Evolutionary conservation across 2,113 vertebrate species (phyloP).

Genomic region (Motacilla alba): DNA sequence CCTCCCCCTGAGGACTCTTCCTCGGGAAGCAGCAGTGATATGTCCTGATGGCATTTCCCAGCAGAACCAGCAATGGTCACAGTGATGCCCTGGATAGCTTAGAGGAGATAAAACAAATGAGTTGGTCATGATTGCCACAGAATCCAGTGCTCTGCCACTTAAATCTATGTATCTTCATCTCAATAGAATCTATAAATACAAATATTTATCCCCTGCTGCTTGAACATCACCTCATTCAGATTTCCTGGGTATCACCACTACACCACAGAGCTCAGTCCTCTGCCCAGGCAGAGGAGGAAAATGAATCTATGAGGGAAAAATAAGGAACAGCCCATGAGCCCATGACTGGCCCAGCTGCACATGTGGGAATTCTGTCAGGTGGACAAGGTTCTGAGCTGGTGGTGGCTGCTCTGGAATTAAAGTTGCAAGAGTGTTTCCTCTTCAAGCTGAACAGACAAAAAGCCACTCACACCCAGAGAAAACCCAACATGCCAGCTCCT

Average conservation of each 20-base stretch:
- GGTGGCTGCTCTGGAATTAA: neutral
- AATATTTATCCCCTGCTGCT: neutral
- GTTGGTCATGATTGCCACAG: neutral
- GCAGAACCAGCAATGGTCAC: neutral
- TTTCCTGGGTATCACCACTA: neutral
- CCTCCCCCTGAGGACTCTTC: neutral
- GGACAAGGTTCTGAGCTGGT: neutral
- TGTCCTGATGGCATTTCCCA: neutral
- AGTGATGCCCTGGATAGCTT: neutral
- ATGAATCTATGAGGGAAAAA: neutral
- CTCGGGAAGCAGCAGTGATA: neutral
- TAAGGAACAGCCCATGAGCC: neutral
- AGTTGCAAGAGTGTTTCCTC: neutral
- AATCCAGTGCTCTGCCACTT: neutral
- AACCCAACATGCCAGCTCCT: neutral
- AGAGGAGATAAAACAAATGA: neutral
- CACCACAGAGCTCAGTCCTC: neutral
- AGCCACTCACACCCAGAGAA: neutral
- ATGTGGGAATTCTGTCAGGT: neutral
- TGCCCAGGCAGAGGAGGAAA: neutral
- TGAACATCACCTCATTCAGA: neutral
- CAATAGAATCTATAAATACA: neutral
- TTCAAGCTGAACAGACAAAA: neutral
- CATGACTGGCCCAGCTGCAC: neutral
- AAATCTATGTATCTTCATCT: accelerated